Evolutionary conservation across 2,888 invertebrate genomes (phyloP), one percentile per base, ranked within the genome.

Genomic region (Apamea crenata): DNA sequence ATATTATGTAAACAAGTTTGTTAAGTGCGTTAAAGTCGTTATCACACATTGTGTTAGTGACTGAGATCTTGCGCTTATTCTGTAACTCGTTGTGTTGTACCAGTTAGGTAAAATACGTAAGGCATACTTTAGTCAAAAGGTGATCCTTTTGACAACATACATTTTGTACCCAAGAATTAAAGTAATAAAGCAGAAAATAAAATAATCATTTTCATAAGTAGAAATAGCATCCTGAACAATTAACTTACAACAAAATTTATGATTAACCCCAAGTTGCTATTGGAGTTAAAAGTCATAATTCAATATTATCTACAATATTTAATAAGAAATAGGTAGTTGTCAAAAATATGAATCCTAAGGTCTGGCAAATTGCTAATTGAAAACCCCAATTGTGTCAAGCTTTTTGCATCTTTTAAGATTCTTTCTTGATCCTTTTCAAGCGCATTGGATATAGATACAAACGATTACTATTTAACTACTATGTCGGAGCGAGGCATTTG

Each of bases 141-240:
- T 56, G n/a, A 14, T 66, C 1, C 16, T 56, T 21, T 40, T 47
- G 56, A 74, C 21, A 56, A 21, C 65, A 73, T 80, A 66, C 65
- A 82, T 75, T 82, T 82, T 80, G 80, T 80, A 82, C 40, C 74
- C 61, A 81, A 81, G 32, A 71, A 71, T 4, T n/a, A 12, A 40
- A 40, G 18, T 25, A 36, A 53, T 21, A 80, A 65, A 81, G 2
- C 75, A 80, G 82, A 80, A 59, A 80, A 75, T 77, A 5, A 78
- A 78, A 67, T 56, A 7, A 32, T 66, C n/a, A 77, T 78, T 63
- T 77, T 14, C 29, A 32, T 53, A 77, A 53, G 16, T 65, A 59
- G n/a, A 25, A 44, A 77, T 65, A 77, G 40, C 29, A 77, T 66
- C 16, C 25, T 50, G 25, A 65, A 56, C 25, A 53, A 21, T 36